Conservation (phyloP, 2,113 vertebrate species). For the Verasper variegatus region DNA sequence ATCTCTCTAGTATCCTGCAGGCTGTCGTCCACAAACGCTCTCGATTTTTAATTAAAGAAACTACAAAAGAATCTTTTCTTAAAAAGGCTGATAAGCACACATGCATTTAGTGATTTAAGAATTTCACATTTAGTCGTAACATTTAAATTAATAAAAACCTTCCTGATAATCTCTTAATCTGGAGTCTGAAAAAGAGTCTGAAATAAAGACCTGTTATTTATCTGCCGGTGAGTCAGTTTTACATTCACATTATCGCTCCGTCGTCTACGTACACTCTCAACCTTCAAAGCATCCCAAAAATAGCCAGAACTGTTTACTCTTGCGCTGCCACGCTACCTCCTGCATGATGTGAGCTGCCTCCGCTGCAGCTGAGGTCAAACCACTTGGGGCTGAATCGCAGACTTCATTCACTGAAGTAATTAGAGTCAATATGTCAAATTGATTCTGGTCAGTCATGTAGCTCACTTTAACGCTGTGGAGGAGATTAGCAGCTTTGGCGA, state of each 20-base stretch:
- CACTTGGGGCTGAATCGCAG: conserved; percentile 17
- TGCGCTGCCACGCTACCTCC: neutral
- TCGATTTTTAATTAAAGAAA: neutral
- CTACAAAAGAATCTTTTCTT: neutral
- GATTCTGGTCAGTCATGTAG: conserved; percentile 35
- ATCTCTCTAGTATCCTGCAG: neutral
- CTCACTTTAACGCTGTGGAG: conserved; percentile 14
- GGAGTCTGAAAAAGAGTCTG: neutral
- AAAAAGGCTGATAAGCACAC: conserved; percentile 17
- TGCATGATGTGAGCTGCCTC: neutral
- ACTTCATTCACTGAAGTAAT: conserved; percentile 45
- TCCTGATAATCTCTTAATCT: neutral
- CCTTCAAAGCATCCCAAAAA: conserved; percentile 41
- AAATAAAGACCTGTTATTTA: neutral
- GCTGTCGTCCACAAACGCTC: neutral
- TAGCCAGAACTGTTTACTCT: conserved; percentile 6
- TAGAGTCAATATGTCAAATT: conserved; percentile 42
- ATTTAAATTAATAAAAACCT: conserved; percentile 3
- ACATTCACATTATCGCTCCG: conserved; percentile 10
- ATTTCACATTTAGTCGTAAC: neutral
- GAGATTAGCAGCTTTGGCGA: conserved; percentile 17
- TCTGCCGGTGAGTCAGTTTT: neutral
- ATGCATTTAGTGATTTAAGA: neutral
- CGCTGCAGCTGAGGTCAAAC: conserved; percentile 17
- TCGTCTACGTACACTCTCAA: conserved; percentile 3